Conservation (phyloP, 37 sponge, comb jelly and placozoan species). For the Chondrilla cf. caribensis region DNA sequence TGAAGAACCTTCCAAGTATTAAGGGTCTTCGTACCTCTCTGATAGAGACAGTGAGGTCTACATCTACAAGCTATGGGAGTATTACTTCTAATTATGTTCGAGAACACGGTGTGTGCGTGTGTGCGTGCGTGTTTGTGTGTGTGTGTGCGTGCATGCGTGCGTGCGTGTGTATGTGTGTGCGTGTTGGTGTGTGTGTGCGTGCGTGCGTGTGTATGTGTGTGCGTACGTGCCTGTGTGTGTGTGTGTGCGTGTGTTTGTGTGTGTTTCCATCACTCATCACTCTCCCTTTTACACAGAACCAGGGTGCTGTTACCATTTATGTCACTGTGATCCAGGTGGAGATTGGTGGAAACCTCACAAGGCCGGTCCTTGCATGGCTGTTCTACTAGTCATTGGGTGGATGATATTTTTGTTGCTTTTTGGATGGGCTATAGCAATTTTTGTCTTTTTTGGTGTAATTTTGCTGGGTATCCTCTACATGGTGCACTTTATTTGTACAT, state of each 20-base stretch:
- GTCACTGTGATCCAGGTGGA: slow-evolving; percentile 63
- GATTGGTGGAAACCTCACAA: slow-evolving; percentile 74
- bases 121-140: not conserved
- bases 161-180: not conserved
- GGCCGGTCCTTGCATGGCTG: slow-evolving; percentile 49
- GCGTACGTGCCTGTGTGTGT: too few species aligned
- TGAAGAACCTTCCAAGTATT: too few species aligned
- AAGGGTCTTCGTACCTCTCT: too few species aligned
- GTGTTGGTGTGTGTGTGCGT: too few species aligned
- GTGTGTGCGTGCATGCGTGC: not conserved
- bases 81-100: slow-evolving; percentile 69
- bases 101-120: slow-evolving; percentile 55
- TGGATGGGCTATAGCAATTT: slow-evolving; percentile 40
- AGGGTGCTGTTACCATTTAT: slow-evolving; percentile 52
- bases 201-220: too few species aligned
- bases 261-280: too few species aligned
- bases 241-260: too few species aligned
- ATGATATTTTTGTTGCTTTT: slow-evolving; percentile 53
- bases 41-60: too few species aligned
- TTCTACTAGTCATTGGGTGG: slow-evolving; percentile 67
- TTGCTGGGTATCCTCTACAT: too few species aligned
- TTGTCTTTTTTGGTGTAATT: too few species aligned
- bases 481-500: too few species aligned
- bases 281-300: not conserved
- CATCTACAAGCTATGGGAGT: not conserved